Conservation (phyloP, 64 coral and sea anemone genomes). For the Montipora capricornis region DNA sequence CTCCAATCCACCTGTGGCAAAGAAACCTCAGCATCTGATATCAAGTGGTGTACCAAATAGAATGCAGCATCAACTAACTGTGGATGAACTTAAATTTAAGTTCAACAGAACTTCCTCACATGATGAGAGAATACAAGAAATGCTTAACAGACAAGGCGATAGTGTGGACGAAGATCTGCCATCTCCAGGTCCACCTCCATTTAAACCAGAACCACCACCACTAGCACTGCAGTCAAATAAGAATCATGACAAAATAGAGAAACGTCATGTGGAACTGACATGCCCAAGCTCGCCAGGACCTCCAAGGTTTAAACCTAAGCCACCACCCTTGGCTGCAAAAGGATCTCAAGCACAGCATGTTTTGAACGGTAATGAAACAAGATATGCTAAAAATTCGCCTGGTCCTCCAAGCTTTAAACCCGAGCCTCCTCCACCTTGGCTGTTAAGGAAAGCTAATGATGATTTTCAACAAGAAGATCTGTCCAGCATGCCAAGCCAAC, state of each 20-base stretch:
- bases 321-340: slow-evolving; percentile 36
- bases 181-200: slow-evolving; percentile 10
- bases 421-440: slow-evolving; percentile 42
- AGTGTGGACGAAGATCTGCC: neutral
- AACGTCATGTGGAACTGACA: neutral
- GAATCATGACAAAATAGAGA: neutral
- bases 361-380: neutral
- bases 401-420: slow-evolving; percentile 73
- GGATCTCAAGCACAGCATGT: neutral
- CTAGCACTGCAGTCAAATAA: neutral
- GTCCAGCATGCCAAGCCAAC: neutral
- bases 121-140: neutral
- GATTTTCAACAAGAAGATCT: neutral
- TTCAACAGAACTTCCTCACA: neutral
- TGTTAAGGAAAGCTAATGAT: neutral
- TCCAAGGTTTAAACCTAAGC: slow-evolving; percentile 8
- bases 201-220: slow-evolving; percentile 28
- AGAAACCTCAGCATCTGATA: slow-evolving; percentile 59
- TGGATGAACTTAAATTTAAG: slow-evolving; percentile 11
- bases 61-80: neutral
- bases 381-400: neutral
- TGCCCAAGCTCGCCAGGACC: neutral
- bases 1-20: slow-evolving; percentile 64
- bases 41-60: neutral
- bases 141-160: too few relatives aligned